phyloP scores from a whole-genome alignment of 2,797 vertebrate species.

The Trematomus bernacchii region DNA sequence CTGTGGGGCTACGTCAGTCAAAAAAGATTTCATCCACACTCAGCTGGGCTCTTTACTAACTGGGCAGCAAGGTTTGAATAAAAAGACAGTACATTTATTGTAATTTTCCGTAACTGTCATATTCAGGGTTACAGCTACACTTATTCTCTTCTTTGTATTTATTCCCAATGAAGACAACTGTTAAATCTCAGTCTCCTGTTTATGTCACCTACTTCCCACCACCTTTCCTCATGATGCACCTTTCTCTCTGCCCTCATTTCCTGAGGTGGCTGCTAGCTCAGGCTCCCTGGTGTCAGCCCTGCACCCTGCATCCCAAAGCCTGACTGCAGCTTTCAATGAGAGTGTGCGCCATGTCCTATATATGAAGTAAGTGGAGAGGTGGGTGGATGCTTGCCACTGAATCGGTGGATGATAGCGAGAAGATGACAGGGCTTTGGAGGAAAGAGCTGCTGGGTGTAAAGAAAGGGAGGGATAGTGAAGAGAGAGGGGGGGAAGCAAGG shows the following conservation, averaged over 20 bases:
- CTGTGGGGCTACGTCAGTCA: not conserved
- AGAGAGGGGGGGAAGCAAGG: constrained; percentile 7
- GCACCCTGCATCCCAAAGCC: constrained; percentile 54
- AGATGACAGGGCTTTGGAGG: constrained; percentile 74
- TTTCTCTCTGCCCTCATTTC: constrained; percentile 60
- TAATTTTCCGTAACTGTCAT: not conserved
- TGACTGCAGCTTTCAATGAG: constrained; percentile 70
- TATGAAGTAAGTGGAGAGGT: constrained; percentile 76
- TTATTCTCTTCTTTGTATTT: not conserved
- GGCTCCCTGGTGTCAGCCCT: constrained; percentile 60
- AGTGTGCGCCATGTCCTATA: constrained; percentile 68
- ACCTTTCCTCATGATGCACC: constrained; percentile 22
- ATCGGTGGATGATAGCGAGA: constrained; percentile 64
- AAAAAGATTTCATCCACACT: not conserved
- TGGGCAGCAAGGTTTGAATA: constrained; percentile 5
- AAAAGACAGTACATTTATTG: not conserved
- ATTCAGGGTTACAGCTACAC: constrained; percentile 7
- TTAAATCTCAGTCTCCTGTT: not conserved
- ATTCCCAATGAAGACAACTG: not conserved
- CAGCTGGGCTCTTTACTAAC: not conserved
- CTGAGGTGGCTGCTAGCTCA: constrained; percentile 16
- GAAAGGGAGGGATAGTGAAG: constrained; percentile 38
- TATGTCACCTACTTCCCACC: constrained; percentile 7
- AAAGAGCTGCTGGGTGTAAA: constrained; percentile 55
- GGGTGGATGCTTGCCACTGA: constrained; percentile 75